Base-by-base conservation (phyloP, 2,888 invertebrate species). In the Litoditis marina region DNA sequence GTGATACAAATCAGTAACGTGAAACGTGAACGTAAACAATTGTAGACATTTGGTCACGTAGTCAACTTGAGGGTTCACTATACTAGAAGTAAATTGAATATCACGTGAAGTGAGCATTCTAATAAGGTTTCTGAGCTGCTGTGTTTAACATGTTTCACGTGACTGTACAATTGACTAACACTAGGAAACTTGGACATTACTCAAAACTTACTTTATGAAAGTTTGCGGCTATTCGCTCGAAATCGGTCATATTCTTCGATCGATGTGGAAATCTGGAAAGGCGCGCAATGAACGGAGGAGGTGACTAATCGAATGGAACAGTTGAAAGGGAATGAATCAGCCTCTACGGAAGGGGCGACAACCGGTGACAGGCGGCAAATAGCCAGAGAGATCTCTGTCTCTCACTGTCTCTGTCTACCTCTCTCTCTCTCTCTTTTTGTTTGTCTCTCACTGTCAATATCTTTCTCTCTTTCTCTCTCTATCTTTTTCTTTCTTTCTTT, bases 361-460 rank as follows among this genome's bases (percentile, higher is more conserved):
- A 4, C 16, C 2, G 28, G 28, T 4, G 8, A 27, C 5, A 27
- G 27, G 22, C 19, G 50, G 50, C 25, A 53, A 11, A 30, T 30
- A 53, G 34, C 28, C 19, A 32, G 31, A 53, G 53, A 27, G 53
- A 53, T 7, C n/a, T n/a, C n/a, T n/a, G n/a, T n/a, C n/a, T n/a
- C n/a, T n/a, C n/a, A n/a, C n/a, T n/a, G n/a, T n/a, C n/a, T n/a
- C n/a, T n/a, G n/a, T n/a, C n/a, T n/a, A n/a, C n/a, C n/a, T n/a
- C n/a, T n/a, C n/a, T n/a, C n/a, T n/a, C n/a, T n/a, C n/a, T n/a
- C n/a, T n/a, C n/a, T n/a, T n/a, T n/a, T n/a, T n/a, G n/a, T n/a
- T n/a, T n/a, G n/a, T n/a, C n/a, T n/a, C n/a, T n/a, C n/a, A n/a
- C n/a, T n/a, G n/a, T n/a, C n/a, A n/a, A n/a, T 8, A 8, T 47